Evolutionary conservation across 2,113 vertebrate genomes (phyloP).

Genomic region (Cathartes aura): DNA sequence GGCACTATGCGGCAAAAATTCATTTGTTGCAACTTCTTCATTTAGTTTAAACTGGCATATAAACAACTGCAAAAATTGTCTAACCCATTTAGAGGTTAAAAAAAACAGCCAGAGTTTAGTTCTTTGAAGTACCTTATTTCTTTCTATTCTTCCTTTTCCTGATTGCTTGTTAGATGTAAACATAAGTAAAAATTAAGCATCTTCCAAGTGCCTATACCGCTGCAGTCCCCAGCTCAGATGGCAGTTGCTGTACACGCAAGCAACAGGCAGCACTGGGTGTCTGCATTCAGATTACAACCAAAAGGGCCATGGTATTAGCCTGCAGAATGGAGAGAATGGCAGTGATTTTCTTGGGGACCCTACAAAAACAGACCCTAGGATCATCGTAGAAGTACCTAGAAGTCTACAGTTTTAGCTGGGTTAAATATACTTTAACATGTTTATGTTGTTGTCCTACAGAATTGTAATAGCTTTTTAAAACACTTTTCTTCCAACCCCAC

Average conservation of each 20-base stretch:
- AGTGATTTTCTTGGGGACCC: not conserved
- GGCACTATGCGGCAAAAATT: not conserved
- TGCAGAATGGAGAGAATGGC: not conserved
- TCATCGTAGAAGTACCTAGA: not conserved
- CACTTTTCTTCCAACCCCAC: not conserved
- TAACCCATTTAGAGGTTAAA: not conserved
- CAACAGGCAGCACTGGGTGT: not conserved
- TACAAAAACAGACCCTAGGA: not conserved
- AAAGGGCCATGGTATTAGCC: accelerated
- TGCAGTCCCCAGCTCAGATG: not conserved
- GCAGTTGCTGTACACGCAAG: accelerated
- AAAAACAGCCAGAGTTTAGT: not conserved
- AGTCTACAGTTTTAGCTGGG: not conserved
- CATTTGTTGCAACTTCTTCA: not conserved
- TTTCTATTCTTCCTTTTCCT: not conserved
- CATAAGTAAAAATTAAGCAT: not conserved
- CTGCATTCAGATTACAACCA: accelerated
- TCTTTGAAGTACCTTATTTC: not conserved
- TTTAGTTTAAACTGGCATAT: not conserved
- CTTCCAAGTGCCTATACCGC: not conserved
- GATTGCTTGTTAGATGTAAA: not conserved
- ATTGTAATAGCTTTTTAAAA: not conserved
- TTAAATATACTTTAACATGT: accelerated
- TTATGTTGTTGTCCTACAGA: not conserved
- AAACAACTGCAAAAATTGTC: not conserved